Base-by-base conservation (phyloP, 2,113 vertebrate species). In the Zingel zingel region DNA sequence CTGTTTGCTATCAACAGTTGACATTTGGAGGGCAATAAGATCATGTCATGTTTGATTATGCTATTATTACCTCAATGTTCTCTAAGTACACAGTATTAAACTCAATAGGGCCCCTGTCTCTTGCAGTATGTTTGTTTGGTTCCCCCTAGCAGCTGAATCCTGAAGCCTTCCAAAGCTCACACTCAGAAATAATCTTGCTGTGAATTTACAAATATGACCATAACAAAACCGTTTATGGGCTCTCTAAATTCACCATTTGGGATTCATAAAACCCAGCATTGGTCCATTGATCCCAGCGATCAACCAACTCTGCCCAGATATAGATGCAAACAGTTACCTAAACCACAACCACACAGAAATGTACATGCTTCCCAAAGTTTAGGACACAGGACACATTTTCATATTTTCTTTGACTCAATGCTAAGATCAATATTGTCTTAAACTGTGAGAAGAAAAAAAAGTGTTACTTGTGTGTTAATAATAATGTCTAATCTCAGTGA, bases 1-100 rank as follows among this genome's bases (percentile, higher is more conserved):
- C 67, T 85, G 77, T 88, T 89, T 90, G 64, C 80, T 70, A 73
- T 77, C 74, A 83, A 63, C 54, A 62, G 80, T 83, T 88, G 81
- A 90, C 67, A 86, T 85, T 85, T 77, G 65, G 67, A 84, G 79
- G 72, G 62, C 79, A 90, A 81, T 83, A 65, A 81, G 74, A 87
- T 89, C 83, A 85, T 80, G 76, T 87, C 70, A 85, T 64, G 63
- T 92, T 86, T 92, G 80, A 91, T 88, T 87, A 86, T 27, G 50
- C 80, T 86, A 75, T 87, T 86, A 88, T 79, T 79, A 75, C 84
- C 84, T 86, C 3, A n/a, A 53, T 79, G 62, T 79, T 61, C 79
- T 83, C 64, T 78, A 77, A 85, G 72, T 79, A 83, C 84, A 89
- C 75, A 89, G 58, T 50, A 74, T 88, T 77, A 85, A 51, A 81